Conservation (phyloP, 2,888 invertebrate species). For the Eulithis prunata region DNA sequence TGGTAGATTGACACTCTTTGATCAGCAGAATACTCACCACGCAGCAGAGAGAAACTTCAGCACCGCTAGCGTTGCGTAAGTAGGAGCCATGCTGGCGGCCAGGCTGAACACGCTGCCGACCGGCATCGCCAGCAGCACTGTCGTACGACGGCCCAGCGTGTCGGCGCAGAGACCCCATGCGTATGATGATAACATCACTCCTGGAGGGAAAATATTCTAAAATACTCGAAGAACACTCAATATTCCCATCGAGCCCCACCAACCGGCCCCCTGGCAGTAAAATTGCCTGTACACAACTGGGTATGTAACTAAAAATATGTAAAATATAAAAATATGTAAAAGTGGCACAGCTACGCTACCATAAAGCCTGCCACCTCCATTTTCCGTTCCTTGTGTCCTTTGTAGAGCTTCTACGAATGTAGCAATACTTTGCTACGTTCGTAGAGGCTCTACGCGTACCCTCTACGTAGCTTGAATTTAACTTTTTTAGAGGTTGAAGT, state of each 20-base stretch:
- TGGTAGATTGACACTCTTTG: neutral
- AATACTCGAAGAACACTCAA: no score
- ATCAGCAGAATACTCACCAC: slow-evolving; percentile 59
- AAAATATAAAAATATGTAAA: no score
- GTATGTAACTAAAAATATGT: no score
- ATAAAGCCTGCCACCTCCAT: no score
- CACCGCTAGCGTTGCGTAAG: slow-evolving; percentile 55
- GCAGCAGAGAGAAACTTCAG: slow-evolving; percentile 67
- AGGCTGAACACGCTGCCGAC: slow-evolving; percentile 59
- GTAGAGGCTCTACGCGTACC: neutral
- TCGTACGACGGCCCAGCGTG: slow-evolving; percentile 63
- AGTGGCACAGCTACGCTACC: no score
- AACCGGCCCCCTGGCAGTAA: no score
- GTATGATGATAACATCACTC: slow-evolving; percentile 70
- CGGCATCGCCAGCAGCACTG: slow-evolving; percentile 68
- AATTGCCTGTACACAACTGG: no score
- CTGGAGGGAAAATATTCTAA: slow-evolving; percentile 33
- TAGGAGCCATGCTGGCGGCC: slow-evolving; percentile 64
- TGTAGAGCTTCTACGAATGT: slow-evolving; percentile 1
- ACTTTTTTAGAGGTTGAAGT: no score
- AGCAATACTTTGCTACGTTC: neutral
- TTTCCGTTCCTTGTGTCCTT: neutral
- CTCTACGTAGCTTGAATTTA: neutral
- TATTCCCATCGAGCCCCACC: no score
- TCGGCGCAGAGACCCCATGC: slow-evolving; percentile 72